Evolutionary conservation across 2,888 invertebrate species (phyloP).

Genomic region (Rutpela maculata): DNA sequence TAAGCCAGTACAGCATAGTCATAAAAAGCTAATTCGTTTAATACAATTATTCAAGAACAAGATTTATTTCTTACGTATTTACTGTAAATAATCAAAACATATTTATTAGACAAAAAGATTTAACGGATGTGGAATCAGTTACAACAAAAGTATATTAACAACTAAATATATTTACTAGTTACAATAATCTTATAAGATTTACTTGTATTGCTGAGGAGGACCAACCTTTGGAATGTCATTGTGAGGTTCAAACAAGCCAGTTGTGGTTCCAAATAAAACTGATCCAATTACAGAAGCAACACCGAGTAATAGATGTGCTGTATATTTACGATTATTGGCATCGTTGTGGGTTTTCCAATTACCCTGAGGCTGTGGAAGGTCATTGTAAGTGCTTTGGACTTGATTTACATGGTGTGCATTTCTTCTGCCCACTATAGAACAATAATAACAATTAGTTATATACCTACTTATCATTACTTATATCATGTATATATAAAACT

Average conservation of each 20-base stretch:
- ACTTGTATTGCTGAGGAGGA: slow-evolving; percentile 56
- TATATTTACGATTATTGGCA: slow-evolving; percentile 82
- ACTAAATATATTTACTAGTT: slow-evolving; percentile 51
- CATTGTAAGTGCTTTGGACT: slow-evolving; percentile 79
- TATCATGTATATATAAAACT: no score
- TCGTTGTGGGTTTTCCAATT: slow-evolving; percentile 85
- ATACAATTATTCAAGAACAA: neutral
- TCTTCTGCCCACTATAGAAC: slow-evolving; percentile 55
- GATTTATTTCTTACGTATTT: neutral
- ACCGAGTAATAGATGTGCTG: slow-evolving; percentile 79
- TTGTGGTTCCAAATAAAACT: slow-evolving; percentile 76
- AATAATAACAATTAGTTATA: neutral
- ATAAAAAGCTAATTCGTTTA: no score
- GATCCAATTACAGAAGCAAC: slow-evolving; percentile 74
- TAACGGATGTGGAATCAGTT: neutral
- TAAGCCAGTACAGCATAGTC: no score
- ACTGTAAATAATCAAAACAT: slow-evolving; percentile 1
- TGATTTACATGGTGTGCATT: slow-evolving; percentile 47
- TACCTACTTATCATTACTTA: neutral
- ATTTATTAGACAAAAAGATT: neutral
- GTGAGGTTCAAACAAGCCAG: slow-evolving; percentile 80
- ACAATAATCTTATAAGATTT: slow-evolving; percentile 43
- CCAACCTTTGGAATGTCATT: slow-evolving; percentile 76
- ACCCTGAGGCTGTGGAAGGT: slow-evolving; percentile 85
- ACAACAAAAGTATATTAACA: slow-evolving; percentile 41